These are phyloP conservation scores for Aquatica leii DNA, from an alignment of 2,888 invertebrate genomes.

Conservation along the genomic window DNA sequence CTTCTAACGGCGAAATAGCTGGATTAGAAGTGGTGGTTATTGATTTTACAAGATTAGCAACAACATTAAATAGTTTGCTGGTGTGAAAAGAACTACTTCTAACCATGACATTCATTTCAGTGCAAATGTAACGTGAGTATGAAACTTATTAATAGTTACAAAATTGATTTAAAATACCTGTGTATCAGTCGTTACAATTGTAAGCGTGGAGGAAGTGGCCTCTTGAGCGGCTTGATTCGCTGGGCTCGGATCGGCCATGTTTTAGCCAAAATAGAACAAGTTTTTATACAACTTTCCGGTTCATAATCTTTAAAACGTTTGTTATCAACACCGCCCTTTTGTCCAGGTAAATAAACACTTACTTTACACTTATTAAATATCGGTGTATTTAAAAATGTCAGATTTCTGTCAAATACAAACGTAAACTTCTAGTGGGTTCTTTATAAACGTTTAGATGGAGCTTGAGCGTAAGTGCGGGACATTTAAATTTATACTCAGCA, in stretches of 20 bases:
- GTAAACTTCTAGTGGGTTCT: no score
- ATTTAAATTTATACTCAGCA: no score
- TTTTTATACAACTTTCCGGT: constrained; percentile 28
- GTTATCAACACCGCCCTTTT: no score
- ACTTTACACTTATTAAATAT: no score
- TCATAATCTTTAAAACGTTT: no score
- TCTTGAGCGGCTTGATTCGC: constrained; percentile 36
- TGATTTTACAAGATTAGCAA: constrained; percentile 21
- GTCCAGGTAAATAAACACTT: no score
- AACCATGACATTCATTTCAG: constrained; percentile 1
- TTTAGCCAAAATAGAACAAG: constrained; percentile 23
- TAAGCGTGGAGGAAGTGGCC: constrained; percentile 49
- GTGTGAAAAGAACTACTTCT: background rate
- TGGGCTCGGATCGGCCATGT: constrained; percentile 45
- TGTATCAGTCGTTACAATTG: constrained; percentile 53
- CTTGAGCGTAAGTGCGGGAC: no score
- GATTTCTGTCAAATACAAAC: no score
- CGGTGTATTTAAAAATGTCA: no score
- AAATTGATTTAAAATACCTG: constrained; percentile 49
- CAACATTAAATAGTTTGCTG: background rate
- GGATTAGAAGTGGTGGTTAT: constrained; percentile 23
- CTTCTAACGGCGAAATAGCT: constrained; percentile 68
- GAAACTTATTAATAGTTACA: background rate
- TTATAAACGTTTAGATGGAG: no score
- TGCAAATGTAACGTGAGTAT: background rate